phyloP scores from a whole-genome alignment of 2,888 invertebrate species.

The Spodoptera littoralis region DNA sequence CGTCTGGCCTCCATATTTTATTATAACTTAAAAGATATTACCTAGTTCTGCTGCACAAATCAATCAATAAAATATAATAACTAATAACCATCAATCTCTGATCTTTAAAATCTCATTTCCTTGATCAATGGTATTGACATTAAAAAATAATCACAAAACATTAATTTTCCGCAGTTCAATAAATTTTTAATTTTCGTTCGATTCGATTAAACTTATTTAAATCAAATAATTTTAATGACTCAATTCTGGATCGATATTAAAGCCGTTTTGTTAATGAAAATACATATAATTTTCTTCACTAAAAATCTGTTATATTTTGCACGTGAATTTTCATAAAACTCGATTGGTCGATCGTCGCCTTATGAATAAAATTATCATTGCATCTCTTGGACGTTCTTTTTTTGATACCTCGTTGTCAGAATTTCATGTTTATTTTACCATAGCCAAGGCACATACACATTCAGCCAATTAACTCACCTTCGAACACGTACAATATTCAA shows the following conservation, averaged over 20 bases:
- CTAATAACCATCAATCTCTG: too few species aligned
- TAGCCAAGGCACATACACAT: background rate
- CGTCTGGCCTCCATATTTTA: too few species aligned
- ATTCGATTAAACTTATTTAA: slow-evolving; percentile 14
- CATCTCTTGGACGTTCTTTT: slow-evolving; percentile 16
- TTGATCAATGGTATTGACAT: slow-evolving; percentile 8
- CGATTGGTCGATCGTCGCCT: slow-evolving; percentile 2
- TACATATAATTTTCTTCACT: slow-evolving; percentile 17
- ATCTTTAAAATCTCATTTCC: slow-evolving; percentile 10
- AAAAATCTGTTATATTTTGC: background rate
- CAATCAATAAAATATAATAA: slow-evolving; percentile 7
- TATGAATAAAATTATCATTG: slow-evolving; percentile 31
- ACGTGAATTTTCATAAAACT: slow-evolving; percentile 6
- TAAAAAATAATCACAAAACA: slow-evolving; percentile 27
- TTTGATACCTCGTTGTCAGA: slow-evolving; percentile 3
- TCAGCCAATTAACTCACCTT: slow-evolving; percentile 12
- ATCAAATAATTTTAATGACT: slow-evolving; percentile 24
- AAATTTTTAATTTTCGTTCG: background rate
- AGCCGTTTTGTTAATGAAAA: slow-evolving; percentile 22
- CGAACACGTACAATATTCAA: background rate
- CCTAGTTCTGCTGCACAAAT: slow-evolving; percentile 8
- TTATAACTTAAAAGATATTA: too few species aligned
- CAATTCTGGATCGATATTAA: slow-evolving; percentile 16
- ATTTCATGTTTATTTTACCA: background rate
- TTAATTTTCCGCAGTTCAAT: slow-evolving; percentile 27